These are phyloP conservation scores for Xiphophorus hellerii DNA, from an alignment of 2,113 vertebrate species.

Conservation along the genomic window DNA sequence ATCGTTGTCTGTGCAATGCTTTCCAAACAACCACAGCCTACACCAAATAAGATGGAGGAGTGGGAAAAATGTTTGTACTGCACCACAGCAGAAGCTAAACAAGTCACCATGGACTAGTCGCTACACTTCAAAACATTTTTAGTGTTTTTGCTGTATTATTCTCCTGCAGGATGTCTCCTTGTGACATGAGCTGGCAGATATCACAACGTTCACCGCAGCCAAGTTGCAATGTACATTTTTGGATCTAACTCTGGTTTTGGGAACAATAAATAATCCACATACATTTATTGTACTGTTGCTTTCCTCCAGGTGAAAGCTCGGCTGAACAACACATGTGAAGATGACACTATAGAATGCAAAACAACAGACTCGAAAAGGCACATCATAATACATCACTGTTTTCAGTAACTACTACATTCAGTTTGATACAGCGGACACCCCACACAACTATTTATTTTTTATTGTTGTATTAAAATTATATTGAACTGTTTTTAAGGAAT, in stretches of 20 bases:
- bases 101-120: conserved; percentile 17
- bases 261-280: conserved; percentile 6
- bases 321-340: background rate
- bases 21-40: conserved; percentile 18
- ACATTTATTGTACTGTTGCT: background rate
- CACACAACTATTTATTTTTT: background rate
- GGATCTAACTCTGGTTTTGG: conserved; percentile 4
- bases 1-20: conserved; percentile 17
- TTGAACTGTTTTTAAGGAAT: background rate
- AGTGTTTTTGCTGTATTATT: conserved; percentile 15
- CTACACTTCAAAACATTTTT: conserved; percentile 11
- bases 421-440: background rate
- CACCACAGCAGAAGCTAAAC: conserved; percentile 15
- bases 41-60: conserved; percentile 5
- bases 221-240: conserved; percentile 4
- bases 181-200: conserved; percentile 11
- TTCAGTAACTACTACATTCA: background rate
- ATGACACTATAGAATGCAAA: background rate
- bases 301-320: conserved; percentile 2
- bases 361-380: background rate
- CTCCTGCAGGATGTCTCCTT: conserved; percentile 17
- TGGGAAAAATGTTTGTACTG: conserved; percentile 7
- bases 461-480: background rate
- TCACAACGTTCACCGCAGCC: background rate
- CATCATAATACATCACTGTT: background rate